These are phyloP conservation scores for Cryptoprocta ferox DNA, from an alignment of 2,797 vertebrate genomes.

Conservation along the genomic window DNA sequence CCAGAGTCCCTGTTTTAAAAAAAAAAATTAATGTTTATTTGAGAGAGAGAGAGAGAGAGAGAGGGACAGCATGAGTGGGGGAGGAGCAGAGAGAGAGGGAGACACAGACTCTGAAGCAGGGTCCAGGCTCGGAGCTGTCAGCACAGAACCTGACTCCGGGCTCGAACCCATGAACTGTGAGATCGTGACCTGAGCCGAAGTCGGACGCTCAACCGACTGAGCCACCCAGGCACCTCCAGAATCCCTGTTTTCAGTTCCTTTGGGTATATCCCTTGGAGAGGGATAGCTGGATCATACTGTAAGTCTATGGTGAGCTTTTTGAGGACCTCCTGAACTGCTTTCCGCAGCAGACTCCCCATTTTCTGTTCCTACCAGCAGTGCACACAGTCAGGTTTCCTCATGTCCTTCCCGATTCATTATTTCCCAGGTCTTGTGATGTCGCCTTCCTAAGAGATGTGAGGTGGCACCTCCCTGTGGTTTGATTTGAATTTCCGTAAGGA, in stretches of 20 bases:
- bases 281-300: neutral
- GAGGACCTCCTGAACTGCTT: neutral
- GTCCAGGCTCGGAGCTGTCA: no score
- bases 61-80: no score
- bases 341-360: accelerated
- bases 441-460: neutral
- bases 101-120: no score
- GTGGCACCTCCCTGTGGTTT: neutral
- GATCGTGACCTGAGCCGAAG: no score
- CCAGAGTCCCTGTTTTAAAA: neutral
- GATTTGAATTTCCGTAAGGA: neutral
- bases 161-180: no score
- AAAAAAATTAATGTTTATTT: no score
- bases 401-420: neutral
- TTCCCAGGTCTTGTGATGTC: neutral
- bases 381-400: accelerated
- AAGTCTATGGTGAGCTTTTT: neutral
- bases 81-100: no score
- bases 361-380: neutral
- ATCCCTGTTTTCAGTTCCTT: no score
- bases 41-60: no score
- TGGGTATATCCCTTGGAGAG: accelerated
- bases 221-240: no score
- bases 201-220: no score
- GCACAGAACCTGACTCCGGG: no score